Percentiles rank a stretch among this genome's conserved stretches.
Evolutionary conservation across 1,140 invertebrate species (phyloP).

Genomic region (Orius laevigatus): DNA sequence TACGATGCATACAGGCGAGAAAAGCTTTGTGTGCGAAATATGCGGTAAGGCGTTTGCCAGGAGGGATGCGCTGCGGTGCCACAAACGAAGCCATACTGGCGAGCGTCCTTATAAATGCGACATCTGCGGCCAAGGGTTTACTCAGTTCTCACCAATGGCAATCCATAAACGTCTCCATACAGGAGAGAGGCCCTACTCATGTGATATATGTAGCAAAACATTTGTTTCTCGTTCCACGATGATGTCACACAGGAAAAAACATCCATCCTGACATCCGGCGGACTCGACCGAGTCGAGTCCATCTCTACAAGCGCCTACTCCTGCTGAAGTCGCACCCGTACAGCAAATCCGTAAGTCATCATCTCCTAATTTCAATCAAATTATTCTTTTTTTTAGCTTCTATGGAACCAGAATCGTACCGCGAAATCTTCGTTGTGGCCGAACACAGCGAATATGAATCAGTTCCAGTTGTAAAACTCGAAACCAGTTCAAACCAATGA

Average conservation of each 20-base stretch:
- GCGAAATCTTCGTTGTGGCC: too few species aligned
- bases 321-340: too few species aligned
- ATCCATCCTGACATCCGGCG: slow-evolving; percentile 21
- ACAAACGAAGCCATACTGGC: slow-evolving; percentile 42
- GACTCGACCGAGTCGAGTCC: slow-evolving; percentile 2
- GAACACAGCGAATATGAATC: too few species aligned
- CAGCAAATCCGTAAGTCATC: too few species aligned
- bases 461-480: too few species aligned
- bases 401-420: too few species aligned
- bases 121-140: slow-evolving; percentile 43
- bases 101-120: slow-evolving; percentile 37
- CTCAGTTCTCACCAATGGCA: slow-evolving; percentile 43
- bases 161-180: slow-evolving; percentile 52
- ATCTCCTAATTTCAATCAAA: too few species aligned
- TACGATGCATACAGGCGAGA: slow-evolving; percentile 74
- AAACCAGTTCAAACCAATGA: too few species aligned
- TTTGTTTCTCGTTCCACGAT: slow-evolving; percentile 42
- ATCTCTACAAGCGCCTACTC: too few species aligned
- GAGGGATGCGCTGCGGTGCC: slow-evolving; percentile 47
- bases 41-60: slow-evolving; percentile 49
- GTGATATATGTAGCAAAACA: slow-evolving; percentile 47
- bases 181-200: slow-evolving; percentile 62
- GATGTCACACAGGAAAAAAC: slow-evolving; percentile 41
- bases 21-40: slow-evolving; percentile 48
- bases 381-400: too few species aligned